Base-by-base conservation (phyloP, 2,888 invertebrate genomes). In the Eucriotettix oculatus region DNA sequence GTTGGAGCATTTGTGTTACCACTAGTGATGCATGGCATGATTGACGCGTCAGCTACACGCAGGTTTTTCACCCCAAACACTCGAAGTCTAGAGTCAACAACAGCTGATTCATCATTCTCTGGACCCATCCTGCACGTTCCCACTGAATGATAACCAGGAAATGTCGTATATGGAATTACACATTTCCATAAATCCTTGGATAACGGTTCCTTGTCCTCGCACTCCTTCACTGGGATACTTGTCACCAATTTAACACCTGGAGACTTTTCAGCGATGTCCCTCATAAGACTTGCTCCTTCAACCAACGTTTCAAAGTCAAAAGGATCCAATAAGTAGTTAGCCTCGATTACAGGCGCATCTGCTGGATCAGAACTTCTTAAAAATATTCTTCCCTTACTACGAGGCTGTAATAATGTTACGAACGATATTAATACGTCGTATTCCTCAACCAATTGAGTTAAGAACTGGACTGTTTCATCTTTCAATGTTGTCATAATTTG, bases 161-260 rank as follows among this genome's bases (percentile, higher is more conserved):
- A 52, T 5, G 63, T 56, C 17, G 60, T 29, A 16, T 62, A 60
- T 11, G 54, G 73, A 9, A 79, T 75, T 54, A 79, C 76, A 67
- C 84, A 84, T 63, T 72, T 71, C 79, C 82, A 80, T 68, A 80
- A 84, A 0, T 69, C 69, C 54, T 77, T 73, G 1, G 73, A 69
- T 53, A 69, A 67, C 58, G 69, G 70, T n/a, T 65, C 63, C 54
- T 70, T 65, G 54, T 78, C 69, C 65, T 81, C 79, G 68, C 90
- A 90, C 52, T 84, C 85, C 0, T 85, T 83, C 69, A 85, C 82
- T 0, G 83, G 71, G 69, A 79, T 71, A 41, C 87, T 72, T 1
- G 85, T 75, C 74, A 58, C 54, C 48, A 42, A 57, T 11, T 10
- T 9, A 54, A 10, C 65, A 60, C 29, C 29, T 29, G 29, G 29